phyloP scores from a whole-genome alignment of 2,888 invertebrate genomes.

The Orthosia cruda region DNA sequence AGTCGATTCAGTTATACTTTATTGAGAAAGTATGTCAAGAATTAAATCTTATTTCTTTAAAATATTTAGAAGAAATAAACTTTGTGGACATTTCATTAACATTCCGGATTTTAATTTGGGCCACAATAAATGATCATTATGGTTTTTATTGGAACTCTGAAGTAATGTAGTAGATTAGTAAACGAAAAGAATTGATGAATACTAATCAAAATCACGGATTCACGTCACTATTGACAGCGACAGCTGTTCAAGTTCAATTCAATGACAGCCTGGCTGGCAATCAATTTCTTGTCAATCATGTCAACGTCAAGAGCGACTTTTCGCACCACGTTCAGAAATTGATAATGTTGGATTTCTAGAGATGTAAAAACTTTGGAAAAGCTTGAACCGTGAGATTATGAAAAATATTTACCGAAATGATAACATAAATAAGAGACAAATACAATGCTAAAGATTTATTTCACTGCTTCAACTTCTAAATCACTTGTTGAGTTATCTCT shows the following conservation, averaged over 20 bases:
- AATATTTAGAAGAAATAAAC: no score
- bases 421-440: conserved; percentile 14
- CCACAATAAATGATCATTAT: no score
- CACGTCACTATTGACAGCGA: conserved; percentile 1
- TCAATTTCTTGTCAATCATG: not conserved
- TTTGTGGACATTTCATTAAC: no score
- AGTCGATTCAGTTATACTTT: not conserved
- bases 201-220: not conserved
- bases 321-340: conserved; percentile 25
- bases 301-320: conserved; percentile 10
- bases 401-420: not conserved
- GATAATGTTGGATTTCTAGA: no score
- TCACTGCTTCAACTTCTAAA: conserved; percentile 50
- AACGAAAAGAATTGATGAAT: no score
- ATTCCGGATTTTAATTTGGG: no score
- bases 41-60: not conserved
- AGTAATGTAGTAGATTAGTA: not conserved
- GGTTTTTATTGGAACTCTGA: no score
- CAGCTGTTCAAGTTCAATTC: no score
- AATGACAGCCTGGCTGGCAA: no score
- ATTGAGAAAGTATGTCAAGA: no score
- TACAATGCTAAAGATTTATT: conserved; percentile 16
- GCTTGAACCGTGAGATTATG: not conserved
- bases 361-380: not conserved
- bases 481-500: conserved; percentile 60